Evolutionary conservation across 2,888 invertebrate species (phyloP), one percentile per base, ranked within the genome.

Genomic region (Lacanobia wlatinum): DNA sequence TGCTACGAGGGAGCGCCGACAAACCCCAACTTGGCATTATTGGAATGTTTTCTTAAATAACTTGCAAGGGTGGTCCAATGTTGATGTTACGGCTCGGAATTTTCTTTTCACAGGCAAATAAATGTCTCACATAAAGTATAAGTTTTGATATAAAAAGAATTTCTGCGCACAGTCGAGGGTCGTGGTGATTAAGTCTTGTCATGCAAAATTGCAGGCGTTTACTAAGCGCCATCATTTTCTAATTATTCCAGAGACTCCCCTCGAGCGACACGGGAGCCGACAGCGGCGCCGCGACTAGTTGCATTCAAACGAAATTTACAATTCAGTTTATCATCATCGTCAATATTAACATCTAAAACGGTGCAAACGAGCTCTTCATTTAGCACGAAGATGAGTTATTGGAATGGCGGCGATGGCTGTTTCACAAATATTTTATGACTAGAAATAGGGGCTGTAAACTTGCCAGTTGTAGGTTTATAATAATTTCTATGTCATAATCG

Each of bases 21-120:
- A 87, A 85, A 83, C 87, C 88, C 91, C 85, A 79, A 84, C 84
- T 80, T 74, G 84, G 83, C 89, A 90, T 91, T 89, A 88, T 91
- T 89, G 89, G 92, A 87, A 94, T 93, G 87, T 91, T 93, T 92
- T 92, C 90, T 89, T 80, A 93, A 93, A 95, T 93, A 93, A 92
- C 92, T 93, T 89, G 80, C 88, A 87, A 89, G 94, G 95, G 94
- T 94, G 94, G 94, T 92, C 94, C 88, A 83, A 85, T 89, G 88
- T 90, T 89, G 84, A 86, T 87, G 82, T 87, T 87, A 75, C 78
- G 73, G 56, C 70, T 76, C 46, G 46, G 43, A 78, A 73, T 72
- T 76, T 84, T 79, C 78, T 74, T 78, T 83, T 76, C 61, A 73
- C 75, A 71, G 23, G 73, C 72, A 83, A 70, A 78, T 78, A 66